Conservation (phyloP, 2,888 invertebrate genomes). For the Sarcophaga carnaria region DNA sequence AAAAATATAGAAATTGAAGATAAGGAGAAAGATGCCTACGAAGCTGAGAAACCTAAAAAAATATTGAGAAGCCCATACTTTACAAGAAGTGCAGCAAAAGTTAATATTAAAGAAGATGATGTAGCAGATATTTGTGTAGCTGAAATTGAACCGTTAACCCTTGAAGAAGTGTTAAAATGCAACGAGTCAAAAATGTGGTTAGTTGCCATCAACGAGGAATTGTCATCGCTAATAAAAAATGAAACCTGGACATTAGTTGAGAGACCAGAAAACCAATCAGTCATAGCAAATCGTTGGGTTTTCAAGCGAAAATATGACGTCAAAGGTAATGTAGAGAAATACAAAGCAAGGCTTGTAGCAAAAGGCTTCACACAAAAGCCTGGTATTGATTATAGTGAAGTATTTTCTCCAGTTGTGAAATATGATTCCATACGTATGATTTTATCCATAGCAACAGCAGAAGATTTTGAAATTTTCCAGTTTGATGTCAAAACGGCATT, state of each 20-base stretch:
- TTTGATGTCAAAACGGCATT: constrained; percentile 71
- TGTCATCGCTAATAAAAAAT: constrained; percentile 28
- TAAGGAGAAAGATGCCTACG: too few relatives aligned
- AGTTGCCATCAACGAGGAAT: constrained; percentile 45
- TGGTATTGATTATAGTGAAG: constrained; percentile 70
- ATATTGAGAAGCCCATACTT: constrained; percentile 39
- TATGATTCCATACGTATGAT: constrained; percentile 64
- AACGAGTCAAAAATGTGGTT: constrained; percentile 39
- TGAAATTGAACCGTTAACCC: constrained; percentile 23
- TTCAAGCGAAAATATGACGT: constrained; percentile 60
- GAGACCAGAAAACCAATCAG: constrained; percentile 14
- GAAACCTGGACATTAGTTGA: constrained; percentile 40
- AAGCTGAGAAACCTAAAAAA: background rate
- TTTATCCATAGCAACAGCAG: constrained; percentile 61
- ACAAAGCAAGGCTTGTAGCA: constrained; percentile 51
- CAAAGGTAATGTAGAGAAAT: constrained; percentile 56
- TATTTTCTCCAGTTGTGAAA: constrained; percentile 68
- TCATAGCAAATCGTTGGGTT: constrained; percentile 62
- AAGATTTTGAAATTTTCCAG: constrained; percentile 59
- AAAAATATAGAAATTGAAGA: too few relatives aligned
- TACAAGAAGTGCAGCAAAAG: constrained; percentile 30
- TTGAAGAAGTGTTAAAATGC: constrained; percentile 36
- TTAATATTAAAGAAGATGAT: constrained; percentile 13
- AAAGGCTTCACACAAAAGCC: constrained; percentile 67
- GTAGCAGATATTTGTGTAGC: constrained; percentile 20